phyloP scores from a whole-genome alignment of 2,797 vertebrate genomes.

The Hylomyscus alleni region DNA sequence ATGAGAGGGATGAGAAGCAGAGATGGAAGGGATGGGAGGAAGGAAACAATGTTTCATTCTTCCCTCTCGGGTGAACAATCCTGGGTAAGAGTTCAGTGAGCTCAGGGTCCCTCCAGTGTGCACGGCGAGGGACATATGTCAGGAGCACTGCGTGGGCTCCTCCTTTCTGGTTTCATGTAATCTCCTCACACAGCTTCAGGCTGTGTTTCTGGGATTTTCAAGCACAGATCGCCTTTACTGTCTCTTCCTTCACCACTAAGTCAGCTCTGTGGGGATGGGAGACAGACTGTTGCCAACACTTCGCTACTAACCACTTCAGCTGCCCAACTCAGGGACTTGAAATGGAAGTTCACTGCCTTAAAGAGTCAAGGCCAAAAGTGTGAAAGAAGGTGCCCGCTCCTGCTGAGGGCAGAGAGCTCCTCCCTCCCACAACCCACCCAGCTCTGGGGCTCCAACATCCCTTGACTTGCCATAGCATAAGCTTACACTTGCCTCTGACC shows the following conservation, averaged over 20 bases:
- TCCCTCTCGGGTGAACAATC: background rate
- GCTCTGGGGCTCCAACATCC: background rate
- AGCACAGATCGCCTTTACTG: background rate
- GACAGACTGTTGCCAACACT: background rate
- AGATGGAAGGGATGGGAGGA: no score
- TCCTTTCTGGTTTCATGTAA: background rate
- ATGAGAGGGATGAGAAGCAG: background rate
- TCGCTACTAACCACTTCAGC: background rate
- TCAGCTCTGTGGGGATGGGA: background rate
- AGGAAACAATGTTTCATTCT: background rate
- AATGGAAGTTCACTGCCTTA: background rate
- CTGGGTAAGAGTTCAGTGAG: background rate
- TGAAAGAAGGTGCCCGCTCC: background rate
- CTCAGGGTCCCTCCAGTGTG: background rate
- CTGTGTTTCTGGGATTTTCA: background rate
- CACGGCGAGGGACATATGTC: fast-evolving
- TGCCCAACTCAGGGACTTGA: background rate
- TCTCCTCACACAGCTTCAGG: background rate
- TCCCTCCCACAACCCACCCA: no score
- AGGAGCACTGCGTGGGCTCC: background rate
- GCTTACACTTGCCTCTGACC: background rate
- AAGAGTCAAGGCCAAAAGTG: background rate
- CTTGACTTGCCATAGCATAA: background rate
- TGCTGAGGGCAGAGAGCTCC: background rate
- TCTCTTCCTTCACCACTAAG: background rate